phyloP scores from a whole-genome alignment of 2,113 vertebrate genomes.

The Cochlearius cochlearius region DNA sequence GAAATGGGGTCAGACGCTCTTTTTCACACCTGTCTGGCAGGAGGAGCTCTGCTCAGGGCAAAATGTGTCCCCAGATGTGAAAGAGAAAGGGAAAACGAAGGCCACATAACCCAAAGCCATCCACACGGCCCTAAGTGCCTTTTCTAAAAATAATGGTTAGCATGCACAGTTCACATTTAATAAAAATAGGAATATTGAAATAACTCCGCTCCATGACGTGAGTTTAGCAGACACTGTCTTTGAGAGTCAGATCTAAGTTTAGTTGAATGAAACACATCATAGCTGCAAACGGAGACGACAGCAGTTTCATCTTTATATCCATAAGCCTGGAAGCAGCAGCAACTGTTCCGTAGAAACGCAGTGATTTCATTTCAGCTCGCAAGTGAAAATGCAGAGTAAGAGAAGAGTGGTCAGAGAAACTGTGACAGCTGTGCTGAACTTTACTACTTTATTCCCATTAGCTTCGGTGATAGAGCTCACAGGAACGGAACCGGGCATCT shows the following conservation, averaged over 20 bases:
- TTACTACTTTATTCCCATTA: neutral
- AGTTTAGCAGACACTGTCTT: neutral
- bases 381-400: neutral
- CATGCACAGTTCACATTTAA: neutral
- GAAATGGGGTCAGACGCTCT: neutral
- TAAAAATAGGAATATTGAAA: neutral
- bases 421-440: neutral
- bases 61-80: fast-evolving
- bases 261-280: neutral
- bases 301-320: neutral
- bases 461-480: neutral
- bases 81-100: neutral
- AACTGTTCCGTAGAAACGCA: neutral
- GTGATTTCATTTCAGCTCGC: neutral
- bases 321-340: neutral
- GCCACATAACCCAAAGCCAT: neutral
- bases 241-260: neutral
- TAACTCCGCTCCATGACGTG: neutral
- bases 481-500: neutral
- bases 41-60: neutral
- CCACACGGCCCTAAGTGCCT: fast-evolving
- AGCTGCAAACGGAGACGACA: neutral
- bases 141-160: neutral
- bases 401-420: neutral
- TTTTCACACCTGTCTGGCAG: neutral